Evolutionary conservation across 1,140 invertebrate species (phyloP).

Genomic region (Drosophila mauritiana): DNA sequence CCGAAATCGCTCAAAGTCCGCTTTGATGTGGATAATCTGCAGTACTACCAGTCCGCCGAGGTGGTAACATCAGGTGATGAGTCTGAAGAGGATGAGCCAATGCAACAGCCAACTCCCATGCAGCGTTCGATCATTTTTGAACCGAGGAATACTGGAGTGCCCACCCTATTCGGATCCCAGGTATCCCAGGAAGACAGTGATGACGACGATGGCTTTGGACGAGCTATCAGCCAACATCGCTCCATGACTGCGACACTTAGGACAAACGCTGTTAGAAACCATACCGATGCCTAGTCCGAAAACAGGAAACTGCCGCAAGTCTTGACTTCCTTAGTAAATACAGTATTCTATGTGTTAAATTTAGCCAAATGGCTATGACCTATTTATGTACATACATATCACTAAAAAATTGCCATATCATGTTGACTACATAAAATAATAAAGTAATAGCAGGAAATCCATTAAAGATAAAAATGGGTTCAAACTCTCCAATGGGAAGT

Average conservation of each 20-base stretch:
- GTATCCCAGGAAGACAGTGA: slow-evolving; percentile 53
- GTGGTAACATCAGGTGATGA: slow-evolving; percentile 59
- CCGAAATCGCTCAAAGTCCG: slow-evolving; percentile 58
- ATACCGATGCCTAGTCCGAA: slow-evolving; percentile 57
- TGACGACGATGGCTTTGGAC: slow-evolving; percentile 48
- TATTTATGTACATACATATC: slow-evolving; percentile 35
- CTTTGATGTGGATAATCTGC: slow-evolving; percentile 73
- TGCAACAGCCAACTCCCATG: slow-evolving; percentile 34
- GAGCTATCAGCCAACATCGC: slow-evolving; percentile 68
- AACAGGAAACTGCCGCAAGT: slow-evolving; percentile 25
- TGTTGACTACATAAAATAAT: slow-evolving; percentile 61
- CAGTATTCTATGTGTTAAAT: slow-evolving; percentile 73
- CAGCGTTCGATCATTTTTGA: slow-evolving; percentile 47
- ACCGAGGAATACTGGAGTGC: slow-evolving; percentile 18
- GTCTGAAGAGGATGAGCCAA: slow-evolving; percentile 54
- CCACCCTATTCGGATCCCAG: slow-evolving; percentile 63
- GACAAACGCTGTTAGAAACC: slow-evolving; percentile 5
- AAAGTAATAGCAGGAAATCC: slow-evolving; percentile 30
- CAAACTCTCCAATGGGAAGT: neutral
- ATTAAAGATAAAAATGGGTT: slow-evolving; percentile 14
- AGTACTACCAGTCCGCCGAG: slow-evolving; percentile 76
- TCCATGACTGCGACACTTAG: slow-evolving; percentile 65
- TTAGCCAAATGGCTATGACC: slow-evolving; percentile 22
- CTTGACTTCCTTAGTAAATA: slow-evolving; percentile 65
- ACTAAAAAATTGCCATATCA: slow-evolving; percentile 61